phyloP scores from a whole-genome alignment of 2,113 vertebrate species.

The Thalassoma bifasciatum region DNA sequence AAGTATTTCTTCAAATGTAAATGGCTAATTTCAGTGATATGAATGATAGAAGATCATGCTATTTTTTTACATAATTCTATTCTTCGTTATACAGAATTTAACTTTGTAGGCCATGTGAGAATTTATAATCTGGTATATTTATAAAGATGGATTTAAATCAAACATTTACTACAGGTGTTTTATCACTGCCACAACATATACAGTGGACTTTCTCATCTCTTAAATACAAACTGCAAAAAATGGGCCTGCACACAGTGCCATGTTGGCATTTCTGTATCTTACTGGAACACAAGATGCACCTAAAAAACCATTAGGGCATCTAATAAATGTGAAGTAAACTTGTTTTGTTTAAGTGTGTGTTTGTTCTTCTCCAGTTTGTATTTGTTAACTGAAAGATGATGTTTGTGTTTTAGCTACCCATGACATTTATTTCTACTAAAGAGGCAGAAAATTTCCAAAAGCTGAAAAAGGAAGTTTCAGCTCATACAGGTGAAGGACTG shows the following conservation, averaged over 20 bases:
- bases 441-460: background rate
- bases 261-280: background rate
- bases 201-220: background rate
- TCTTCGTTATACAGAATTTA: background rate
- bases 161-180: constrained; percentile 17
- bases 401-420: no score
- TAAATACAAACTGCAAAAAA: background rate
- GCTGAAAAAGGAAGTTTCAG: no score
- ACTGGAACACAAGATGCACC: constrained; percentile 30
- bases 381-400: background rate
- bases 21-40: constrained; percentile 12
- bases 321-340: constrained; percentile 49
- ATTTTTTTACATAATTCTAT: constrained; percentile 49
- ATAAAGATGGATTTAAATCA: background rate
- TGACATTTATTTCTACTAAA: background rate
- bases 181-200: constrained; percentile 9
- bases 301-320: constrained; percentile 1
- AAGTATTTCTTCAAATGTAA: constrained; percentile 31
- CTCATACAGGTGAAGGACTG: no score
- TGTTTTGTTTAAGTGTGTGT: background rate
- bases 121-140: constrained; percentile 29
- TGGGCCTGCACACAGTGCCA: background rate
- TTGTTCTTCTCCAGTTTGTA: background rate
- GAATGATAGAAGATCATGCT: constrained; percentile 9
- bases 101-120: background rate